Base-by-base conservation (phyloP, 1,140 invertebrate genomes). In the Hylyphantes graminicola region DNA sequence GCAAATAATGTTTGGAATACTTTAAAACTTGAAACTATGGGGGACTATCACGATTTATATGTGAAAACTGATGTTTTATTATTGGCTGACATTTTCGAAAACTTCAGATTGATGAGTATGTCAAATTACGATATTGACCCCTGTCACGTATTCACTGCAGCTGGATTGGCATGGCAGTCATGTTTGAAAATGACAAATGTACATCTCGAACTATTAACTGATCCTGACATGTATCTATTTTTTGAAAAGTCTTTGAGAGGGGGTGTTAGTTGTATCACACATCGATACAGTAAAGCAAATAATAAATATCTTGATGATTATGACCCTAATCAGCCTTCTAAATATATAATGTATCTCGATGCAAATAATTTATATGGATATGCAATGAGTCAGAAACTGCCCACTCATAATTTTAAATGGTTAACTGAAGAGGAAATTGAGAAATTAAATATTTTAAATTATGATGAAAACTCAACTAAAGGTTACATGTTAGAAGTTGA, bases 401-500 rank as follows among this genome's bases (percentile, higher is more conserved):
- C 86, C 12, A 19, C 13, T 75, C 50, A 21, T 70, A 19, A 77
- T 9, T 87, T 87, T 77, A 6, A 73, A n/a, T 86, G 76, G 85
- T 35, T 35, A 35, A 15, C 61, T 4, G 10, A 63, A 9, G 61
- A 17, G n/a, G 53, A 50, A 55, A 21, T 19, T 17, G 75, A 61
- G 35, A 11, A 12, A 55, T 12, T 67, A 12, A 13, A 67, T 35
- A n/a, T 51, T 0, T 5, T 15, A 6, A 21, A 3, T 12, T 35
- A 21, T 11, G 50, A 70, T 50, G 68, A 70, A 15, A 70, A 85
- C 50, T 6, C 13, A 65, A 53, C 64, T 48, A 85, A 76, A 78
- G 87, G 85, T 19, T 87, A 86, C 78, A 85, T 87, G 59, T 77
- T 88, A n/a, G 87, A 87, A 86, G 85, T 87, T 19, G 86, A 88